Evolutionary conservation across 2,888 invertebrate species (phyloP).

Genomic region (Pemphredon lugubris): DNA sequence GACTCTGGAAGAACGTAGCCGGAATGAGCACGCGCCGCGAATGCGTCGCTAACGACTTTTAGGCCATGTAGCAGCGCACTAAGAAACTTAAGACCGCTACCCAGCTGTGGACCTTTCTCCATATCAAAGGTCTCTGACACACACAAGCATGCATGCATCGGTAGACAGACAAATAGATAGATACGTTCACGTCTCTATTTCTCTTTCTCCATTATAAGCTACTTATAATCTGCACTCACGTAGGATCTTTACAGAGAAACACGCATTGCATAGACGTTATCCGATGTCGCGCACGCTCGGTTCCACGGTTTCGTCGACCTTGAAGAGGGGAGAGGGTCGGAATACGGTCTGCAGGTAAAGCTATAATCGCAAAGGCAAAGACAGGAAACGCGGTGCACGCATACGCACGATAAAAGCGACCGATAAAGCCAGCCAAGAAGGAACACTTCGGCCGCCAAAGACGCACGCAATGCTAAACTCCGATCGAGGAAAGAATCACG

Average conservation of each 20-base stretch:
- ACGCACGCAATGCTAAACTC: slow-evolving; percentile 19
- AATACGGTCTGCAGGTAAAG: slow-evolving; percentile 34
- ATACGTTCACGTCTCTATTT: slow-evolving; percentile 23
- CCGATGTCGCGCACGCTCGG: slow-evolving; percentile 65
- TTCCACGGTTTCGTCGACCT: slow-evolving; percentile 70
- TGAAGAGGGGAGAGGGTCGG: slow-evolving; percentile 42
- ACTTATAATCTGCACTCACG: slow-evolving; percentile 53
- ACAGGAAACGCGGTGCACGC: slow-evolving; percentile 65
- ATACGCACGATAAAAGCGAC: slow-evolving; percentile 66
- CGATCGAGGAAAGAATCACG: slow-evolving; percentile 23
- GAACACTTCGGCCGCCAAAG: slow-evolving; percentile 1
- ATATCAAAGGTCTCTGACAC: slow-evolving; percentile 80
- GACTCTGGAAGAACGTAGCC: slow-evolving; percentile 86
- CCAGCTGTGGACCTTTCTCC: slow-evolving; percentile 81
- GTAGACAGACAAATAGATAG: slow-evolving; percentile 68
- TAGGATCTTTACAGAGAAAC: slow-evolving; percentile 67
- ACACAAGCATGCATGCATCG: slow-evolving; percentile 72
- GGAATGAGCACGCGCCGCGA: slow-evolving; percentile 15
- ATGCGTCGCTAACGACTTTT: slow-evolving; percentile 24
- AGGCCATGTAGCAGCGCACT: slow-evolving; percentile 64
- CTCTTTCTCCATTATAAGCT: slow-evolving; percentile 38
- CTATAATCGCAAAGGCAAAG: too few species aligned
- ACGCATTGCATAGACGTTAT: slow-evolving; percentile 56
- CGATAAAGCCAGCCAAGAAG: slow-evolving; percentile 61
- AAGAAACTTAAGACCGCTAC: slow-evolving; percentile 72